A percentile compares a stretch with the other conserved stretches of the same genome.
Evolutionary conservation across 2,113 vertebrate species (phyloP).

Genomic region (Eurypyga helias): DNA sequence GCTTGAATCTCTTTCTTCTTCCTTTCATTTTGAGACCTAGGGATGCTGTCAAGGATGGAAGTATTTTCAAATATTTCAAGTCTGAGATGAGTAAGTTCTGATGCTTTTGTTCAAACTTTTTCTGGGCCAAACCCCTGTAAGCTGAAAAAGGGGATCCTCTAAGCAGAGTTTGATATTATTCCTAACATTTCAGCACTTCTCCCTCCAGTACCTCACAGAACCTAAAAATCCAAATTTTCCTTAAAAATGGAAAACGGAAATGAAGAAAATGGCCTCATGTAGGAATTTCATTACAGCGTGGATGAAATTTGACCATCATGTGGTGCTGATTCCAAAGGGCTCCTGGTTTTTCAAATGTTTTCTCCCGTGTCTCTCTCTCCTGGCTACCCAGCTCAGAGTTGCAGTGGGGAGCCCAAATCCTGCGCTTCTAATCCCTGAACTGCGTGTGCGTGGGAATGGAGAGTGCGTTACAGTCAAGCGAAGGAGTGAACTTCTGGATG

Average conservation of each 20-base stretch:
- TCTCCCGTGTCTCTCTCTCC: background rate
- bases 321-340: background rate
- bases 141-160: background rate
- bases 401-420: background rate
- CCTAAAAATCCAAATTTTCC: background rate
- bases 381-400: background rate
- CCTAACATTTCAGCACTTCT: background rate
- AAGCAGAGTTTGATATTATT: background rate
- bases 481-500: background rate
- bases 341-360: background rate
- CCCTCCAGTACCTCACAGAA: background rate
- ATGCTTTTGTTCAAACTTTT: background rate
- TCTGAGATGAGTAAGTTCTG: background rate
- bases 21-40: background rate
- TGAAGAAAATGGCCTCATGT: background rate
- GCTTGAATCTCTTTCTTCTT: background rate
- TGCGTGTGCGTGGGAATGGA: background rate
- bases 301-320: background rate
- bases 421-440: background rate
- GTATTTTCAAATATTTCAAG: background rate
- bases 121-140: background rate
- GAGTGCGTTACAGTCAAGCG: background rate
- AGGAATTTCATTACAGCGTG: background rate
- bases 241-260: background rate
- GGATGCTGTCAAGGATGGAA: background rate